Conservation (phyloP, 2,113 vertebrate genomes). For the Tyrannus savana region DNA sequence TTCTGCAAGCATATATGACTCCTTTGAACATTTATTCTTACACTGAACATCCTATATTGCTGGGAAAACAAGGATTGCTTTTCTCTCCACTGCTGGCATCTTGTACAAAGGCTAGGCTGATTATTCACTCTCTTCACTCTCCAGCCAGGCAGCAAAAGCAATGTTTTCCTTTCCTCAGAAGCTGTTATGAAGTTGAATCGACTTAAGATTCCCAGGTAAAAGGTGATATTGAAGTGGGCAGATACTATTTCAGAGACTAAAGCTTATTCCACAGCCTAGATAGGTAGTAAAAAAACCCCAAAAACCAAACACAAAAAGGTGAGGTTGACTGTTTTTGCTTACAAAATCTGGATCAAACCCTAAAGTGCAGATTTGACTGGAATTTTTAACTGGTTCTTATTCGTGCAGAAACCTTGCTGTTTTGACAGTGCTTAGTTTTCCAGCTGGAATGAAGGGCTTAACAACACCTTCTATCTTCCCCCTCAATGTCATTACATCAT, state of each 20-base stretch:
- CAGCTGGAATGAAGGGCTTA: not conserved
- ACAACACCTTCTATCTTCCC: not conserved
- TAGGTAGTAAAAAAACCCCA: not conserved
- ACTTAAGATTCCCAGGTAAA: not conserved
- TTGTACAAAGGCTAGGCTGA: not conserved
- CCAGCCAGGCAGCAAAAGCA: conserved; percentile 3
- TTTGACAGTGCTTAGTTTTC: not conserved
- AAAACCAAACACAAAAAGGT: not conserved
- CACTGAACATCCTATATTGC: not conserved
- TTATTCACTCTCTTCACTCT: not conserved
- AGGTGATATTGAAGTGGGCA: not conserved
- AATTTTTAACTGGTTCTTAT: not conserved
- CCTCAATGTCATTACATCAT: not conserved
- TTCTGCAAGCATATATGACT: not conserved
- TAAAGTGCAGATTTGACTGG: not conserved
- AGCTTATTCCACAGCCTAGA: not conserved
- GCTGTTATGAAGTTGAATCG: not conserved
- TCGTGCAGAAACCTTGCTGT: not conserved
- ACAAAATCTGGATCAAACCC: not conserved
- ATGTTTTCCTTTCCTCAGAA: not conserved
- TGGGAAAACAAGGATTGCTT: not conserved
- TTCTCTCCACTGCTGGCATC: not conserved
- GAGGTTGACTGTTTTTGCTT: not conserved
- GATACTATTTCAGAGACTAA: not conserved
- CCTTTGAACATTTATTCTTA: not conserved